Conservation (phyloP, 2,113 vertebrate genomes). For the Anhinga anhinga region DNA sequence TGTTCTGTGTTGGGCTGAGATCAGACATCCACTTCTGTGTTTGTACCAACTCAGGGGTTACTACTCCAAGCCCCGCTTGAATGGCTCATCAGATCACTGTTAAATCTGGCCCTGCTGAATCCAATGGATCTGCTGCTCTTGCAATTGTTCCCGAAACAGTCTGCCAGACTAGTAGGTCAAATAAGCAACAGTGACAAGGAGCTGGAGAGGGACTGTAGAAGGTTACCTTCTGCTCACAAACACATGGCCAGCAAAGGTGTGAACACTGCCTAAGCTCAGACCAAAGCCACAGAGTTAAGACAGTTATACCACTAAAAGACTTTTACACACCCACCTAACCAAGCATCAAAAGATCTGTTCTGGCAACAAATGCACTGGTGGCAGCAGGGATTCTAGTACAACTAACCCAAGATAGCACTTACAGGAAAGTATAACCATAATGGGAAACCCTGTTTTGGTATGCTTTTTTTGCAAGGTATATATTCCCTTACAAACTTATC, state of each 20-base stretch:
- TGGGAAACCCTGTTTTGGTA: neutral
- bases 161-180: neutral
- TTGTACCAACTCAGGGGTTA: neutral
- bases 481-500: neutral
- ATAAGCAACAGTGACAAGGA: neutral
- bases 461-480: neutral
- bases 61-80: neutral
- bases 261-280: neutral
- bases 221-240: neutral
- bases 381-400: neutral
- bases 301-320: neutral
- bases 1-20: neutral
- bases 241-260: neutral
- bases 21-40: neutral
- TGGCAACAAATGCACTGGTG: neutral
- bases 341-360: neutral
- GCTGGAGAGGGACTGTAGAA: neutral
- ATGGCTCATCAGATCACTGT: neutral
- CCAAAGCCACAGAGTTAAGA: neutral
- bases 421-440: neutral
- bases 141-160: neutral
- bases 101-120: neutral
- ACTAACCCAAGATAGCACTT: neutral
- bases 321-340: neutral
- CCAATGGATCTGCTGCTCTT: neutral